Conservation (phyloP, 1,140 invertebrate species). For the Campoletis sonorensis region DNA sequence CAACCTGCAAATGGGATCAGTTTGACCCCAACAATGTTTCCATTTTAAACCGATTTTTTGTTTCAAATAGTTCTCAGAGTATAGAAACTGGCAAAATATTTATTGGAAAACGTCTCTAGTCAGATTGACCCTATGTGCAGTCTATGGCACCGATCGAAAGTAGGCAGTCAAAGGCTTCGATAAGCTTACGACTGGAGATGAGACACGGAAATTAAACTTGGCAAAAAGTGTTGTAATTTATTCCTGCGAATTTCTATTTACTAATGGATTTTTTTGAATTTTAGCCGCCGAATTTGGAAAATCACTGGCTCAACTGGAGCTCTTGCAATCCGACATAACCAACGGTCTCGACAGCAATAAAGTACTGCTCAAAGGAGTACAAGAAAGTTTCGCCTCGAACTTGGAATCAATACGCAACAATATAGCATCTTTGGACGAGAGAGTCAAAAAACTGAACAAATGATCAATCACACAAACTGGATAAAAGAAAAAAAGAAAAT, state of each 20-base stretch:
- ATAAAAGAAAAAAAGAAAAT: neutral
- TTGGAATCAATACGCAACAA: slow-evolving; percentile 86
- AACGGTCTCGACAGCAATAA: slow-evolving; percentile 86
- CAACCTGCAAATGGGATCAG: too few species aligned
- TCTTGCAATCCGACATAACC: slow-evolving; percentile 86
- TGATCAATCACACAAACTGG: slow-evolving; percentile 53
- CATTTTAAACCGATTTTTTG: too few species aligned
- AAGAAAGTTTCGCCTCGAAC: slow-evolving; percentile 87
- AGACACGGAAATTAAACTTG: too few species aligned
- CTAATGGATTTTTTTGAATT: slow-evolving; percentile 63
- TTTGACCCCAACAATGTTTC: too few species aligned
- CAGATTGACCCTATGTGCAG: too few species aligned
- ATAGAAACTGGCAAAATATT: too few species aligned
- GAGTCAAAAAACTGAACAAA: slow-evolving; percentile 79
- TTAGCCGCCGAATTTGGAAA: slow-evolving; percentile 91
- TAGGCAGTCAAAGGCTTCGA: too few species aligned
- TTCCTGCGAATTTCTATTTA: too few species aligned
- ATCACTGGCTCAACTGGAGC: slow-evolving; percentile 88
- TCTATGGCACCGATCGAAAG: too few species aligned
- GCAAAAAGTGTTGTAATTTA: neutral
- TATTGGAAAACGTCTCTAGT: too few species aligned
- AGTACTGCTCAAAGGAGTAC: slow-evolving; percentile 86
- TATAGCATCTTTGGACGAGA: slow-evolving; percentile 84
- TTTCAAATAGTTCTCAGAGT: too few species aligned
- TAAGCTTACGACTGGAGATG: too few species aligned